phyloP scores from a whole-genome alignment of 2,797 vertebrate species.

The Coregonus suidteri region DNA sequence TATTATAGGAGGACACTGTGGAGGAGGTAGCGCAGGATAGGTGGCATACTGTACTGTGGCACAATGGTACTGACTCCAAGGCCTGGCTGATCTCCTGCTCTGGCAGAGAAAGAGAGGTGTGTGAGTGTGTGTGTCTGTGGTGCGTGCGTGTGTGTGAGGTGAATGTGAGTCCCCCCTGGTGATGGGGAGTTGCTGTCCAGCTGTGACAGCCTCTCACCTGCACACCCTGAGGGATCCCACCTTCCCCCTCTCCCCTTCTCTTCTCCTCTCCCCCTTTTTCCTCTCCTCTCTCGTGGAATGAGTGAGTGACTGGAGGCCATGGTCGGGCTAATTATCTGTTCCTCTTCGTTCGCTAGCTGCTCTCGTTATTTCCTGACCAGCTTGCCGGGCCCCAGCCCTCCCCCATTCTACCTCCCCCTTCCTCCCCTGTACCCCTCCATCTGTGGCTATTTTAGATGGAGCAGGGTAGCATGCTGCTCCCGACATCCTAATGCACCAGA shows the following conservation, averaged over 20 bases:
- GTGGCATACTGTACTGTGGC: no score
- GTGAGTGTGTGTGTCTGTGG: no score
- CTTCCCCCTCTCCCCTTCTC: background rate
- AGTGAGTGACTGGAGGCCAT: no score
- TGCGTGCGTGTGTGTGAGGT: background rate
- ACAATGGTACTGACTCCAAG: no score
- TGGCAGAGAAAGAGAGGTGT: background rate
- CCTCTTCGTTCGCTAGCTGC: constrained; percentile 22
- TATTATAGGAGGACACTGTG: no score
- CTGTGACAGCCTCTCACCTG: background rate
- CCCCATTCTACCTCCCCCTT: constrained; percentile 69
- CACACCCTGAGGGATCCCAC: background rate
- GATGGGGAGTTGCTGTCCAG: background rate
- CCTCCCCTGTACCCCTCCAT: constrained; percentile 74
- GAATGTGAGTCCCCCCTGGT: background rate
- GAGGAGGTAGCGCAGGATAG: no score
- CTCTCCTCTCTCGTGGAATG: background rate
- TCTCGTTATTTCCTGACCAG: constrained; percentile 83
- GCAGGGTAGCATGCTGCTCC: constrained; percentile 83
- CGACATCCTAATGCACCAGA: constrained; percentile 82
- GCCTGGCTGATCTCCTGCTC: no score
- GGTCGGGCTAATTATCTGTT: background rate
- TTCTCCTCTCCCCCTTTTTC: background rate
- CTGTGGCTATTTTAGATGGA: constrained; percentile 85
- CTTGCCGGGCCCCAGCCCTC: constrained; percentile 59